Percentiles rank a stretch among this genome's conserved stretches.
Evolutionary conservation across 2,888 invertebrate species (phyloP).

Genomic region (Drosophila sordidula): DNA sequence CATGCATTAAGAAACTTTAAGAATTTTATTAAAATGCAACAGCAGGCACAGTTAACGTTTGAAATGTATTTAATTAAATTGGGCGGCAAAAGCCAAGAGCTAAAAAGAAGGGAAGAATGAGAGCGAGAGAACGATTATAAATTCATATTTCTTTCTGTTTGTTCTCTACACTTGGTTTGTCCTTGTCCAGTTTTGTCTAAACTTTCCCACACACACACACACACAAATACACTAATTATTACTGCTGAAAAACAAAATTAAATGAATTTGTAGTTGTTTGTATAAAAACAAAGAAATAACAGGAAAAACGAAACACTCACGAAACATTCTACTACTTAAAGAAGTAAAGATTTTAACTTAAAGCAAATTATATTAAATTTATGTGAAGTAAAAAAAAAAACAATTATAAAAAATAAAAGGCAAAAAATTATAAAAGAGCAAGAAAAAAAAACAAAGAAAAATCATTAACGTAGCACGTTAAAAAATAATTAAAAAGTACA

Average conservation of each 20-base stretch:
- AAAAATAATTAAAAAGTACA: conserved; percentile 44
- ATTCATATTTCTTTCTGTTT: conserved; percentile 6
- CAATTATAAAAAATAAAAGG: conserved; percentile 11
- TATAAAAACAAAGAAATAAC: conserved; percentile 40
- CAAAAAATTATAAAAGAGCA: conserved; percentile 12
- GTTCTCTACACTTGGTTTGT: conserved; percentile 4
- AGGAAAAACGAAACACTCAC: conserved; percentile 43
- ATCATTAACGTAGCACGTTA: conserved; percentile 56
- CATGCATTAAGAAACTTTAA: conserved; percentile 5
- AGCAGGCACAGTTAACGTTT: conserved; percentile 46
- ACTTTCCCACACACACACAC: conserved; percentile 25
- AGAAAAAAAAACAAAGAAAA: conserved; percentile 28
- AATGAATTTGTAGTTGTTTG: conserved; percentile 54
- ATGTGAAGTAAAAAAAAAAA: conserved; percentile 32
- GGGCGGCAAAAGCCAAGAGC: conserved; percentile 8
- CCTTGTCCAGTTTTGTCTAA: conserved; percentile 21
- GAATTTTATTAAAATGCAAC: conserved; percentile 13
- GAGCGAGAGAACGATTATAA: background rate
- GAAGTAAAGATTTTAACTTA: conserved; percentile 64
- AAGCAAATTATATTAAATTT: conserved; percentile 52
- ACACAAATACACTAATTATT: conserved; percentile 29
- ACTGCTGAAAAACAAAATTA: conserved; percentile 25
- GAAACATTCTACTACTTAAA: conserved; percentile 66
- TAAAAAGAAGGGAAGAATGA: background rate
- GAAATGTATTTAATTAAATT: conserved; percentile 30